phyloP scores from a whole-genome alignment of 2,797 vertebrate genomes.

The Myripristis murdjan region DNA sequence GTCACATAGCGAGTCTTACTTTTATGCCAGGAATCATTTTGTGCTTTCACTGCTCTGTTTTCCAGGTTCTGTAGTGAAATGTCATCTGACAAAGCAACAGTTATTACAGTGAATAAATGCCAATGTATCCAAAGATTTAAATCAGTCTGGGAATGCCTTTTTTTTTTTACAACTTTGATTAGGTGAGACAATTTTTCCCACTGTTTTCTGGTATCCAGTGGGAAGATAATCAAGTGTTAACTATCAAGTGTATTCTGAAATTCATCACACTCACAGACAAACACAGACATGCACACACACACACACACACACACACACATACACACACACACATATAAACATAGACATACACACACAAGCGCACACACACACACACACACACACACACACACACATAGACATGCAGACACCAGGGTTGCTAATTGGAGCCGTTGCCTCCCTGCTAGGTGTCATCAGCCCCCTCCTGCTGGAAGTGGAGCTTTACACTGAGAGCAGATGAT shows the following conservation, averaged over 20 bases:
- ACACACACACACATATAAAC: too few species aligned
- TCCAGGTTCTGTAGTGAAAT: slow-evolving; percentile 22
- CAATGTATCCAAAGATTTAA: slow-evolving; percentile 46
- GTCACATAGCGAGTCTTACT: slow-evolving; percentile 9
- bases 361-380: slow-evolving; percentile 22
- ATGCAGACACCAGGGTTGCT: slow-evolving; percentile 77
- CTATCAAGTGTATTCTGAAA: slow-evolving; percentile 69
- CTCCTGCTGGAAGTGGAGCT: slow-evolving; percentile 79
- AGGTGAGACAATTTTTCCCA: slow-evolving; percentile 44
- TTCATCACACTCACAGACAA: slow-evolving; percentile 48
- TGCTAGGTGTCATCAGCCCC: slow-evolving; percentile 85
- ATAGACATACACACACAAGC: not conserved
- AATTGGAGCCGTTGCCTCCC: slow-evolving; percentile 85
- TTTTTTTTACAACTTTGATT: slow-evolving; percentile 72
- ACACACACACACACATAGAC: slow-evolving; percentile 28
- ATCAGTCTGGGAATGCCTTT: slow-evolving; percentile 45
- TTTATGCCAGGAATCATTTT: not conserved
- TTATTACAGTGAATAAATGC: slow-evolving; percentile 37
- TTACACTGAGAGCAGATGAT: slow-evolving; percentile 80
- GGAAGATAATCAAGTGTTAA: slow-evolving; percentile 80
- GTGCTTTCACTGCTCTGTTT: slow-evolving; percentile 4
- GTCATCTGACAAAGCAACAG: slow-evolving; percentile 35
- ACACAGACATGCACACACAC: too few species aligned
- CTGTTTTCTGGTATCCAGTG: slow-evolving; percentile 58
- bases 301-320: slow-evolving; percentile 23